phyloP scores from a whole-genome alignment of 2,113 vertebrate species.

The Buteo buteo region DNA sequence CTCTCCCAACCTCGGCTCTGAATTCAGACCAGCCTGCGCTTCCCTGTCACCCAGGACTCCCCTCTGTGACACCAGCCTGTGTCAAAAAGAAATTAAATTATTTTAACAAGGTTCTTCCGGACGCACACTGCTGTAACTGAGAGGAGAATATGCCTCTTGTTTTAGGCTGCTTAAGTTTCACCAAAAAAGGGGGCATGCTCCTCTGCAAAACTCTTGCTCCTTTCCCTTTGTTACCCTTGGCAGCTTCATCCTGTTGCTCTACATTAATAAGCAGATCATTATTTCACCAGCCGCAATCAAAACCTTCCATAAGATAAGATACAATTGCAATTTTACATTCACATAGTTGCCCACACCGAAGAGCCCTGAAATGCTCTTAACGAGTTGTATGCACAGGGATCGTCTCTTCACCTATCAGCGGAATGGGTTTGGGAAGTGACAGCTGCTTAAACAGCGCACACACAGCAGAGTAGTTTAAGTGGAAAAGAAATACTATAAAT shows the following conservation, averaged over 20 bases:
- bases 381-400: background rate
- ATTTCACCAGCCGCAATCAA: background rate
- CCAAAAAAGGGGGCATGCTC: background rate
- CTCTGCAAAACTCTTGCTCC: background rate
- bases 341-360: background rate
- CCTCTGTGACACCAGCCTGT: background rate
- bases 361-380: conserved; percentile 1
- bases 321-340: background rate
- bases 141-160: background rate
- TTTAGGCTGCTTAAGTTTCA: background rate
- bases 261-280: background rate
- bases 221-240: background rate
- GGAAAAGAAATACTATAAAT: conserved; percentile 27
- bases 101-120: background rate
- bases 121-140: background rate
- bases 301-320: background rate
- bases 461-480: background rate
- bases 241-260: background rate
- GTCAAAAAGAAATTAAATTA: background rate
- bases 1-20: background rate
- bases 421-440: background rate
- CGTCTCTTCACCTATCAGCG: background rate
- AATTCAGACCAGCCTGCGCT: background rate
- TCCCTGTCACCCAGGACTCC: background rate
- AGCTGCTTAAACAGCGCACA: background rate